Base-by-base conservation (phyloP, 2,113 vertebrate species). In the human (Homo sapiens) region DNA sequence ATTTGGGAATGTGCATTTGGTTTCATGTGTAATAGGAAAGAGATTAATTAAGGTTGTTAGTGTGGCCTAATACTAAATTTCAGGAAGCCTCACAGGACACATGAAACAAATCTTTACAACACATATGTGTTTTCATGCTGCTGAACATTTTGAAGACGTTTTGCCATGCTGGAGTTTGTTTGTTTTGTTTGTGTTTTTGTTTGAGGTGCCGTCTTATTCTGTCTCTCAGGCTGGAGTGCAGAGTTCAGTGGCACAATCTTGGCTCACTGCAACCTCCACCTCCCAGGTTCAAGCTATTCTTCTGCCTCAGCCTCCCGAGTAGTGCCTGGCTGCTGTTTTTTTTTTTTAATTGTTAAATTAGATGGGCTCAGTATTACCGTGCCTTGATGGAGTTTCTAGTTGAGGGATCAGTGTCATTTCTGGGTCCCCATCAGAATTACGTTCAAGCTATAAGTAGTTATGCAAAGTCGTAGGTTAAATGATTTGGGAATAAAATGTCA, bases 401-500 rank as follows among this genome's bases (percentile, higher is more conserved):
- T 80, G 93, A n/a, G 13, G n/a, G 93, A 98, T 91, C 25, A 0
- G 75, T 96, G 96, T 97, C 40, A 0, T 92, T 98, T 13, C 0
- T 89, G 59, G 80, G 92, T 83, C 97, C 94, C 92, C 94, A 93
- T 95, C 79, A 14, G 1, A 94, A 98, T 98, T 97, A 96, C 83
- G 25, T 97, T 97, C 93, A 94, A 79, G 94, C 89, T 95, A 93
- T 97, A 96, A 98, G 97, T 97, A 97, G 98, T 98, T 98, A 96
- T 96, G 94, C 96, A 50, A 98, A 98, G 99, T 98, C 98, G 48
- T 97, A 98, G 98, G 99, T 99, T 99, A 99, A 99, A 98, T 98
- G 98, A 98, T 98, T 97, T 97, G 98, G 98, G 98, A 99, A 98
- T 99, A 98, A 98, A 99, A 98, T 98, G 98, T 98, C 98, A 98